A percentile compares a stretch with the other conserved stretches of the same genome.
These are phyloP conservation scores for Gasteruption jaculator DNA, from an alignment of 2,888 invertebrate genomes.

Conservation along the genomic window DNA sequence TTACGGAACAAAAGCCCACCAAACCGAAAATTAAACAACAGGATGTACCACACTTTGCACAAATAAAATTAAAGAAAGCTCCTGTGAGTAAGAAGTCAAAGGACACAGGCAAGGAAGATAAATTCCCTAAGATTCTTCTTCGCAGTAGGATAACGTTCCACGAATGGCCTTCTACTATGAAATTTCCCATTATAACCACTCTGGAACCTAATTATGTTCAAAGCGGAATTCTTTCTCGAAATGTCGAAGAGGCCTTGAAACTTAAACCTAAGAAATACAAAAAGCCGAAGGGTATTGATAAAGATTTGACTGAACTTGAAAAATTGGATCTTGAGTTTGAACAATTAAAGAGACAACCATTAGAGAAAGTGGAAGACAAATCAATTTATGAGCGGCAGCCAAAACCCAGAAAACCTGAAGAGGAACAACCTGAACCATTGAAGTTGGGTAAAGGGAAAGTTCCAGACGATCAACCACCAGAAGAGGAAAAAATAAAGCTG, in stretches of 20 bases:
- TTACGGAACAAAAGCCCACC: conserved; percentile 45
- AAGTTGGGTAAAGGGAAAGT: conserved; percentile 55
- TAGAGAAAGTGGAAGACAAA: conserved; percentile 47
- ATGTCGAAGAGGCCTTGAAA: conserved; percentile 51
- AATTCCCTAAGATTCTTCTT: conserved; percentile 51
- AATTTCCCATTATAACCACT: conserved; percentile 33
- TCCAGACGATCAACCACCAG: conserved; percentile 42
- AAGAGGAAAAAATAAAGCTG: conserved; percentile 50
- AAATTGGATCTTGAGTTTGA: conserved; percentile 44
- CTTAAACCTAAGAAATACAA: conserved; percentile 47
- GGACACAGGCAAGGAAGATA: conserved; percentile 41
- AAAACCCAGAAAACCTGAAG: conserved; percentile 21
- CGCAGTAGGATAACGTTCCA: conserved; percentile 51
- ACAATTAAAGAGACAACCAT: conserved; percentile 43
- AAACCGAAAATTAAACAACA: conserved; percentile 21
- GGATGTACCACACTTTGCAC: conserved; percentile 21
- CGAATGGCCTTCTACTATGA: conserved; percentile 46
- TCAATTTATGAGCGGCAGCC: conserved; percentile 41
- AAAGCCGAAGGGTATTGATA: conserved; percentile 28
- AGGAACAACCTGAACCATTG: conserved; percentile 35
- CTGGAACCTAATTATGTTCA: conserved; percentile 47
- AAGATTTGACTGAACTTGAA: conserved; percentile 19
- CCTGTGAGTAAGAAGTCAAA: conserved; percentile 38
- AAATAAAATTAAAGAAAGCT: conserved; percentile 28
- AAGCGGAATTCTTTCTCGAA: conserved; percentile 52